Conservation (phyloP, 2,888 invertebrate species). For the Ectropis crepuscularia region DNA sequence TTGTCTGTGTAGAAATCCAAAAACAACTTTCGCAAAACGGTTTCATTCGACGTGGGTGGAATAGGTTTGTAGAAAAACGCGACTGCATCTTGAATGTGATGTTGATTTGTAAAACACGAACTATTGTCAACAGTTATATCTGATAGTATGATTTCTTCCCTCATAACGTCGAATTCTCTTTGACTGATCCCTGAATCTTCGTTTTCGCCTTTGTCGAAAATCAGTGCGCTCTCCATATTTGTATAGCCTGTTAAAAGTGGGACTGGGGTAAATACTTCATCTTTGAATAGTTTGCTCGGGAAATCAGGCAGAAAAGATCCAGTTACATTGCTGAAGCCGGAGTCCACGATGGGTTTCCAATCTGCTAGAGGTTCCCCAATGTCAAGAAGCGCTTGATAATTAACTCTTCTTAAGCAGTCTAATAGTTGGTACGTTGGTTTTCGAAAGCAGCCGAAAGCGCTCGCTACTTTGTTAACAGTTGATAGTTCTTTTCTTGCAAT, state of each 20-base stretch:
- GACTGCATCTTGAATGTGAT: conserved; percentile 89
- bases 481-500: conserved; percentile 86
- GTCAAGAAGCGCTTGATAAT: conserved; percentile 85
- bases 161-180: conserved; percentile 85
- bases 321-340: conserved; percentile 87
- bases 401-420: conserved; percentile 87
- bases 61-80: conserved; percentile 90
- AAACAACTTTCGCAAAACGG: conserved; percentile 86
- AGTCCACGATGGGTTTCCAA: conserved; percentile 93
- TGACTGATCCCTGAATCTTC: conserved; percentile 86
- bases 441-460: conserved; percentile 88
- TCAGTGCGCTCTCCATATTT: conserved; percentile 91
- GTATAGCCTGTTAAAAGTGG: conserved; percentile 92
- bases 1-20: conserved; percentile 91
- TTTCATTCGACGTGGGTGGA: conserved; percentile 86
- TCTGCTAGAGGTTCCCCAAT: conserved; percentile 84
- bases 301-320: conserved; percentile 88
- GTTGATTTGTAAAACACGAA: conserved; percentile 86
- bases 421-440: conserved; percentile 88
- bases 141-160: conserved; percentile 86
- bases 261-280: conserved; percentile 87
- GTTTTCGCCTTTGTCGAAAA: conserved; percentile 83
- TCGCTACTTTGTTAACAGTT: conserved; percentile 87
- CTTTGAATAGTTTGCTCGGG: conserved; percentile 86
- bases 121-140: conserved; percentile 86